Percentiles rank a stretch among this genome's conserved stretches.
phyloP scores from a whole-genome alignment of 2,113 vertebrate genomes.

The Megatriorchis doriae region DNA sequence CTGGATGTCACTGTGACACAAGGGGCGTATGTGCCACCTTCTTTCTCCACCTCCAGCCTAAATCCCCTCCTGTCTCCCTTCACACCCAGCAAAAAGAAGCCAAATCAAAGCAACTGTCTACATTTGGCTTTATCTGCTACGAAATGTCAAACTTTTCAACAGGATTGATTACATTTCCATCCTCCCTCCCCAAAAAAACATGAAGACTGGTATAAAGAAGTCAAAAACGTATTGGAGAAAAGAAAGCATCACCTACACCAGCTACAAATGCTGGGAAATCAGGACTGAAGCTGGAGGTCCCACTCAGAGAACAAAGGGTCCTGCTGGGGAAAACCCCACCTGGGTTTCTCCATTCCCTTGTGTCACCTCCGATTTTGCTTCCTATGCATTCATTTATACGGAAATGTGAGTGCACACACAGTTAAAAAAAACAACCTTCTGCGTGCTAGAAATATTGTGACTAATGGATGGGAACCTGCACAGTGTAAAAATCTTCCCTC shows the following conservation, averaged over 20 bases:
- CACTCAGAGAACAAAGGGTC: background rate
- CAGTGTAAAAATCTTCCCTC: background rate
- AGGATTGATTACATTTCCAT: background rate
- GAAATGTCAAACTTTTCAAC: background rate
- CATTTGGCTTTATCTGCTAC: background rate
- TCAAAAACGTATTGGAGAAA: background rate
- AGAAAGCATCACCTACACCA: background rate
- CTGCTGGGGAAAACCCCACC: background rate
- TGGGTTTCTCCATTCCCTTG: background rate
- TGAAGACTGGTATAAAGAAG: background rate
- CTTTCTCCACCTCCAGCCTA: background rate
- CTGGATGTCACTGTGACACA: background rate
- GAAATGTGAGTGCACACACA: fast-evolving
- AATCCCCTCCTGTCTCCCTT: background rate
- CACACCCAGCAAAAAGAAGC: background rate
- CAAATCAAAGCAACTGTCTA: background rate
- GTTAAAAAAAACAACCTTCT: background rate
- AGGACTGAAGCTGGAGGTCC: background rate
- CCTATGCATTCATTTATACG: fast-evolving
- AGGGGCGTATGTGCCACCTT: background rate
- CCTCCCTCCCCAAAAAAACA: background rate
- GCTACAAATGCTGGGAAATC: background rate
- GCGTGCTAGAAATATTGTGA: background rate
- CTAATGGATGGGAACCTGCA: background rate
- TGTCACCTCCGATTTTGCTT: background rate